Evolutionary conservation across 1,140 invertebrate genomes (phyloP), one percentile per base, ranked within the genome.

Genomic region (Megathymus violae): DNA sequence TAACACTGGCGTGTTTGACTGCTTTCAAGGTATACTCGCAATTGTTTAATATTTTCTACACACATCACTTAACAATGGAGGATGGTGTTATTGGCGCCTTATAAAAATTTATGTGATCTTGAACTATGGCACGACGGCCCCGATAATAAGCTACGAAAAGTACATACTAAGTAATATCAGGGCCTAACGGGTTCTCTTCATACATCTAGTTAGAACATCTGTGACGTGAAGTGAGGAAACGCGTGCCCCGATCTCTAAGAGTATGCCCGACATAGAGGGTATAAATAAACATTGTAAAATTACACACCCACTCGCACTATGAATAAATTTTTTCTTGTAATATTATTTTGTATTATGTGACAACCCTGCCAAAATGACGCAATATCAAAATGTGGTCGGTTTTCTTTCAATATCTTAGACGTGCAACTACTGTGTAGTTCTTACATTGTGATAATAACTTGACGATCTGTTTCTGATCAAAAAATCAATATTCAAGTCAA

Each of bases 1-100:
- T 80, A 71, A 74, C 76, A 74, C 74, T 54, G 71, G 41, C 52
- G 62, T 50, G 67, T 73, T 71, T 64, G 38, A 40, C 63, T 60
- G 56, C 31, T 59, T 65, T 47, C 56, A 65, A 60, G 56, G 63
- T 46, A 34, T 15, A 22, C 27, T 67, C 56, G 54, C 48, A 58
- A 43, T 48, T 52, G 52, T 68, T 64, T 56, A 31, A 61, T 67
- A 65, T 64, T 64, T 51, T 47, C 22, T 31, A 56, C 62, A 63
- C 50, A 54, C 44, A 58, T 16, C 48, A 13, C 34, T 4, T 17
- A 54, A 63, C 61, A 63, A 63, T 63, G 31, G 41, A 48, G 43
- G 34, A 36, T 36, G 34, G 31, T 59, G 27, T 47, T 59, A 48
- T 60, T 60, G 43, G 13, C 19, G 22, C 31, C 46, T 59, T 59